Evolutionary conservation across 23 tunicate species (phyloP), one percentile per base, ranked within the genome.

Genomic region (Ascidia mentula): DNA sequence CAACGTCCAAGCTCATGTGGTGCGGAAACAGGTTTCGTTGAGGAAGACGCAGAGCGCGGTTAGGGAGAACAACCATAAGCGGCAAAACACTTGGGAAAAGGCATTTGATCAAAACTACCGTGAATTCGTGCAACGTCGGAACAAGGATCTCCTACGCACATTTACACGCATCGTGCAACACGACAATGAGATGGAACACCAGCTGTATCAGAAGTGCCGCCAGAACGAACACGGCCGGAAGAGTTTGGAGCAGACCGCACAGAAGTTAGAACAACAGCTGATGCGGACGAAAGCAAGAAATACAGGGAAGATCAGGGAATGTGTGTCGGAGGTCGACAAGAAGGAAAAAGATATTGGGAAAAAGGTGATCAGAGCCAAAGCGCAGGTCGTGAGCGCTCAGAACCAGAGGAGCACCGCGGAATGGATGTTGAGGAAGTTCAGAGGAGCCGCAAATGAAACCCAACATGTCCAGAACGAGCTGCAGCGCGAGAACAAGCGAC

Each of bases 1-100:
- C 59, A 92, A 92, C 40, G 97, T 92, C n/a, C 92, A 92, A 74
- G 91, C 83, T 6, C 97, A 92, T 46, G 92, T 87, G n/a, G 72
- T 86, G 31, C 61, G 86, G 35, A 92, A 92, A 69, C 90, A 86
- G 12, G 46, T 83, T 18, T 85, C 85, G 22, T 32, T 92, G 24
- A 73, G 82, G n/a, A 82, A 79, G 60, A 65, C 85, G 37, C 91
- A 92, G 45, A 79, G 72, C 28, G 89, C 89, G 73, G 60, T 91
- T 30, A 81, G 75, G n/a, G 76, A 87, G 61, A 76, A 69, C 26
- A 69, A 84, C 24, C 46, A 79, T 61, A 84, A 92, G 26, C 60
- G 88, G 39, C 79, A 73, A 20, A 86, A 80, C 31, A 87, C 69
- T 39, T 92, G 97, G 97, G 89, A 83, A 45, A 82, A 92, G 69